A percentile compares a stretch with the other conserved stretches of the same genome.
Evolutionary conservation across 2,113 vertebrate genomes (phyloP).

Genomic region (Pangasianodon gigas): DNA sequence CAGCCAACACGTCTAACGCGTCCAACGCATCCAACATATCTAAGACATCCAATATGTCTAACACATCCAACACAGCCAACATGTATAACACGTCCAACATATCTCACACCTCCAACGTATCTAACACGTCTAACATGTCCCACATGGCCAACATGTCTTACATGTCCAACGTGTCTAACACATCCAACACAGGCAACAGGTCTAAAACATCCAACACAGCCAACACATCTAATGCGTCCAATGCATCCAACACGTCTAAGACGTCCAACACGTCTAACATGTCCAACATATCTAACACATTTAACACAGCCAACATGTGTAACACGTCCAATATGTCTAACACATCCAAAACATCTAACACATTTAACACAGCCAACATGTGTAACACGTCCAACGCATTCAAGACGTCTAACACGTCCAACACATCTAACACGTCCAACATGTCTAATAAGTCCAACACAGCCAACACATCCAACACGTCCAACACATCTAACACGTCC

Average conservation of each 20-base stretch:
- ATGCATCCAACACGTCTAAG: neutral
- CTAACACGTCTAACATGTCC: fast-evolving
- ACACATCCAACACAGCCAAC: too few relatives aligned
- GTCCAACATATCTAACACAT: neutral
- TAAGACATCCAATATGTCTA: too few relatives aligned
- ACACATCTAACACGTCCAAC: neutral
- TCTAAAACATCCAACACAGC: neutral
- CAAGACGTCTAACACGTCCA: neutral
- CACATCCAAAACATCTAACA: neutral
- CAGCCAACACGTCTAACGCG: too few relatives aligned
- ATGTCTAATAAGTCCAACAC: neutral
- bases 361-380: neutral
- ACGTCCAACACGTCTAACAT: neutral
- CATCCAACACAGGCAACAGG: neutral
- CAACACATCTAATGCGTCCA: neutral
- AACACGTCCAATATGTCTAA: neutral
- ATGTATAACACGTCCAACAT: too few relatives aligned
- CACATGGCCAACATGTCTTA: fast-evolving
- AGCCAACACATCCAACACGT: neutral
- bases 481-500: too few relatives aligned
- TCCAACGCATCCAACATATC: too few relatives aligned
- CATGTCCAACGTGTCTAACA: neutral
- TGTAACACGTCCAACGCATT: neutral
- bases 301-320: neutral
- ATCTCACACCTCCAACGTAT: too few relatives aligned